Conservation (phyloP, 2,797 vertebrate species). For the Rhinella marina region DNA sequence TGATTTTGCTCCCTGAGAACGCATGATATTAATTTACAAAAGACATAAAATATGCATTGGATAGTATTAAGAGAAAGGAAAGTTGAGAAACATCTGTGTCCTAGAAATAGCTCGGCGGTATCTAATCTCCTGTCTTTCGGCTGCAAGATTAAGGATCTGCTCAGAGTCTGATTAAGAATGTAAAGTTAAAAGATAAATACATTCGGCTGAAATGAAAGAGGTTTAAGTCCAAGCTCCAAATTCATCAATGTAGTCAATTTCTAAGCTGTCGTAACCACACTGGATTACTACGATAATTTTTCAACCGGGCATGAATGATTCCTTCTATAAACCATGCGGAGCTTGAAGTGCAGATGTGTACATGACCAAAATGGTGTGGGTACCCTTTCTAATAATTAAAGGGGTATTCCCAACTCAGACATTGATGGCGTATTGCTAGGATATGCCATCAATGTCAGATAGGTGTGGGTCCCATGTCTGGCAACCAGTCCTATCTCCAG, state of each 20-base stretch:
- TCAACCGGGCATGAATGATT: slow-evolving; percentile 70
- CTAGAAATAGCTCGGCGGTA: slow-evolving; percentile 73
- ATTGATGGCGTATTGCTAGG: no score
- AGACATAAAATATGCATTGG: slow-evolving; percentile 13
- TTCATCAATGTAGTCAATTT: slow-evolving; percentile 88
- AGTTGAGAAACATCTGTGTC: slow-evolving; percentile 77
- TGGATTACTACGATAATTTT: slow-evolving; percentile 84
- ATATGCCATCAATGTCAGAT: no score
- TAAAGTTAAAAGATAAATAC: slow-evolving; percentile 92
- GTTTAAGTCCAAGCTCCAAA: slow-evolving; percentile 90
- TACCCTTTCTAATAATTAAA: neutral
- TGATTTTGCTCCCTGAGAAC: neutral
- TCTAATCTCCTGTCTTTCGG: slow-evolving; percentile 82
- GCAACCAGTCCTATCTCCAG: no score
- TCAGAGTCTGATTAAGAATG: slow-evolving; percentile 92
- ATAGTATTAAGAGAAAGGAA: slow-evolving; percentile 41
- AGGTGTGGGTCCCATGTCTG: no score
- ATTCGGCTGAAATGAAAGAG: slow-evolving; percentile 90
- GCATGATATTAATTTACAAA: slow-evolving; percentile 22
- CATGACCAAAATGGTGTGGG: neutral
- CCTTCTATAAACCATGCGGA: neutral
- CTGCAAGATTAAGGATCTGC: slow-evolving; percentile 88
- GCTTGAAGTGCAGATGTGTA: no score
- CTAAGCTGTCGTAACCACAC: slow-evolving; percentile 86
- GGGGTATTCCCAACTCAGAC: no score